Evolutionary conservation across 1,140 invertebrate species (phyloP).

Genomic region (Cydia splendana): DNA sequence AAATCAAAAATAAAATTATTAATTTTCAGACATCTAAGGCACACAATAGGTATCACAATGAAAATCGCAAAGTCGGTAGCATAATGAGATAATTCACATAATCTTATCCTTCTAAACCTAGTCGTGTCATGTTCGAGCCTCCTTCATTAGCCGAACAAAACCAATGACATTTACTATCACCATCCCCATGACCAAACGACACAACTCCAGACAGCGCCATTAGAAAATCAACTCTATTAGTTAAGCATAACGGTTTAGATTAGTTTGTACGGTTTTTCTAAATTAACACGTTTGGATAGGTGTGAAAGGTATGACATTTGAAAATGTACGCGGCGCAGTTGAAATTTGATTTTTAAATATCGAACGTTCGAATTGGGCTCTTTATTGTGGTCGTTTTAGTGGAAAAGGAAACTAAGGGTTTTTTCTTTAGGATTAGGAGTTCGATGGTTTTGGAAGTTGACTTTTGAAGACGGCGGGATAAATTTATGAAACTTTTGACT

Average conservation of each 20-base stretch:
- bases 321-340: slow-evolving; percentile 52
- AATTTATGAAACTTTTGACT: no score
- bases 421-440: background rate
- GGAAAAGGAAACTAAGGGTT: background rate
- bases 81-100: no score
- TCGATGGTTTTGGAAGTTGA: background rate
- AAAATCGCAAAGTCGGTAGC: background rate
- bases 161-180: slow-evolving; percentile 69
- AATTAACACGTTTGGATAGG: slow-evolving; percentile 45
- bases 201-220: slow-evolving; percentile 34
- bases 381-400: slow-evolving; percentile 34
- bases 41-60: background rate
- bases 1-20: no score
- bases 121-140: slow-evolving; percentile 54
- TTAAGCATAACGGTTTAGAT: background rate
- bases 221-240: slow-evolving; percentile 35
- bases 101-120: slow-evolving; percentile 35
- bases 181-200: slow-evolving; percentile 38
- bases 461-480: background rate
- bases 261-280: slow-evolving; percentile 26
- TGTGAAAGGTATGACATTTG: slow-evolving; percentile 68
- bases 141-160: slow-evolving; percentile 71
- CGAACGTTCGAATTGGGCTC: slow-evolving; percentile 42
- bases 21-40: no score
- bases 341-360: slow-evolving; percentile 52